These are phyloP conservation scores for Dicyrtoma fusca DNA, from an alignment of 2,888 invertebrate genomes.

Conservation along the genomic window DNA sequence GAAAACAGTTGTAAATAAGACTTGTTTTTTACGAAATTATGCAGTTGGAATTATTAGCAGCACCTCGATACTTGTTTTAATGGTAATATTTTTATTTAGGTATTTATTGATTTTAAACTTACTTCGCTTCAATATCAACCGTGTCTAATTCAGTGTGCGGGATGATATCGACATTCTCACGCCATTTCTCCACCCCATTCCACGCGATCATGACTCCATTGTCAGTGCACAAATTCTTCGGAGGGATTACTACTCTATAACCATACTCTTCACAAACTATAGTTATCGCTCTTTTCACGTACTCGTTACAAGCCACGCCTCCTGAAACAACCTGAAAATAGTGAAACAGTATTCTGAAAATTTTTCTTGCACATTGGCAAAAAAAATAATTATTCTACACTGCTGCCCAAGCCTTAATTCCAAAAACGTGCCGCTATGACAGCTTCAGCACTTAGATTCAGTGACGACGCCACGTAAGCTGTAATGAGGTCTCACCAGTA, in stretches of 20 bases:
- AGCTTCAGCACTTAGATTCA: too few species aligned
- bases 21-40: background rate
- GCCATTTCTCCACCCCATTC: conserved; percentile 87
- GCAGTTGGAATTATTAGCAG: too few species aligned
- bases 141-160: conserved; percentile 64
- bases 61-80: too few species aligned
- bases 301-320: conserved; percentile 93
- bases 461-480: too few species aligned
- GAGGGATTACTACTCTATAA: conserved; percentile 74
- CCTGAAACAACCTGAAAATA: conserved; percentile 79
- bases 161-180: conserved; percentile 61
- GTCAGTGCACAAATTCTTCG: conserved; percentile 87
- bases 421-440: too few species aligned
- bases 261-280: conserved; percentile 69
- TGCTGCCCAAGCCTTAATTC: too few species aligned
- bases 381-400: too few species aligned
- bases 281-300: conserved; percentile 72
- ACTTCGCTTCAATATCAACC: conserved; percentile 66
- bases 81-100: too few species aligned
- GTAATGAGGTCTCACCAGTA: conserved; percentile 45
- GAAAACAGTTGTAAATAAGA: too few species aligned
- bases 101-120: too few species aligned
- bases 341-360: too few species aligned
- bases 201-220: conserved; percentile 99
- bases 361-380: too few species aligned